A percentile compares a stretch with the other conserved stretches of the same genome.
phyloP scores from a whole-genome alignment of 2,888 invertebrate species.

The Corythucha ciliata region DNA sequence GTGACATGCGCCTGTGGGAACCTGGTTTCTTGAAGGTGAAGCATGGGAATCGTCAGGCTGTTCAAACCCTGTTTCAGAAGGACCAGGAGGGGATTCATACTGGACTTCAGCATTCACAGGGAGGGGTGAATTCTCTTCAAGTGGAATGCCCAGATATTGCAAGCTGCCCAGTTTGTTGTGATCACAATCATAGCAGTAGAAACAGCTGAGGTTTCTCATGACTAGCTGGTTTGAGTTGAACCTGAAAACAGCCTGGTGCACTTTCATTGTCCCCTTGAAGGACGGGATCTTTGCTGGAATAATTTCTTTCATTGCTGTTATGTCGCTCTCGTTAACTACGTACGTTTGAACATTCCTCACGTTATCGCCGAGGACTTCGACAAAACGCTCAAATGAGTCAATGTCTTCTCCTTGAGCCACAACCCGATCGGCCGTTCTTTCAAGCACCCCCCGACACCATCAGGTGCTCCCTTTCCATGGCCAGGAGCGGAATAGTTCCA shows the following conservation, averaged over 20 bases:
- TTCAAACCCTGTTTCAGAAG: no score
- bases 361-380: background rate
- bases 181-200: background rate
- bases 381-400: background rate
- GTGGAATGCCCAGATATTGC: no score
- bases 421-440: background rate
- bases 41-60: no score
- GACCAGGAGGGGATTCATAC: no score
- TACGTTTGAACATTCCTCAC: conserved; percentile 1
- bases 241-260: background rate
- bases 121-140: no score
- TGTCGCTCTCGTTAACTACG: background rate
- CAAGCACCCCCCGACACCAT: conserved; percentile 5
- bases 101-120: no score
- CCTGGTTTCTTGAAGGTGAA: no score
- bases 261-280: conserved; percentile 3
- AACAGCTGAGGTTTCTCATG: background rate
- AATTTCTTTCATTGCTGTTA: background rate
- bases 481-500: conserved; percentile 13
- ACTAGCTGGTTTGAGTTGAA: background rate
- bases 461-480: conserved; percentile 13
- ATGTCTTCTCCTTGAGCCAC: conserved; percentile 10
- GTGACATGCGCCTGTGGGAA: no score
- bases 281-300: background rate
- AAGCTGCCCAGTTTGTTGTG: conserved; percentile 1